Base-by-base conservation (phyloP, 2,888 invertebrate species). In the Tortrix viridana region DNA sequence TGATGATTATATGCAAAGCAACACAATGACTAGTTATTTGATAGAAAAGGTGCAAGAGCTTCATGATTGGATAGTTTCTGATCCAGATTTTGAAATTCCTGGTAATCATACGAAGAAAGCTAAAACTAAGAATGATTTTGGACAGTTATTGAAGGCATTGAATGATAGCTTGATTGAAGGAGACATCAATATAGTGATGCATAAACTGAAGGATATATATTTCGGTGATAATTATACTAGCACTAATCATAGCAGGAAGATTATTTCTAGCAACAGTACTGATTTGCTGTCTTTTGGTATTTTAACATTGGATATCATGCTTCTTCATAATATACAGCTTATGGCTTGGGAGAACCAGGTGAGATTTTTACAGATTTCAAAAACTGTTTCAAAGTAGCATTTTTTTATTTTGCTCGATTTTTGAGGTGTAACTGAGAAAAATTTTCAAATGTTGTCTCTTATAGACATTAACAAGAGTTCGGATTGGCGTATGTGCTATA, bases 311-410 rank as follows among this genome's bases (percentile, higher is more conserved):
- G 94, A 94, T 72, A 88, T 94, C 0, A 92, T 94, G 84, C 70
- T 94, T 57, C 69, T 94, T 2, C 93, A 93, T 74, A 93, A 93
- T 73, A 92, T 93, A 43, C 93, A 93, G 71, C 72, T 92, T 20
- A 92, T 93, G 86, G 93, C 93, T 0, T 93, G 93, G 92, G 93
- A 92, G 69, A 93, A 86, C 72, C 92, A 93, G 85, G 89, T 89
- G 50, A n/a, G 38, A 12, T 12, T 0, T 9, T 1, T 3, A 12
- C 26, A 32, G 5, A 1, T 5, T 23, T 23, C n/a, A n/a, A n/a
- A n/a, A n/a, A n/a, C n/a, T n/a, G n/a, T n/a, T n/a, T n/a, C n/a
- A 26, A 6, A 5, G 26, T 26, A 26, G 4, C 26, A 26, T 26
- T 26, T 4, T 4, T 26, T 26, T 26, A 26, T 6, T 26, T 4